Conservation (phyloP, 2,797 vertebrate genomes). For the Adrianichthys oophorus region DNA sequence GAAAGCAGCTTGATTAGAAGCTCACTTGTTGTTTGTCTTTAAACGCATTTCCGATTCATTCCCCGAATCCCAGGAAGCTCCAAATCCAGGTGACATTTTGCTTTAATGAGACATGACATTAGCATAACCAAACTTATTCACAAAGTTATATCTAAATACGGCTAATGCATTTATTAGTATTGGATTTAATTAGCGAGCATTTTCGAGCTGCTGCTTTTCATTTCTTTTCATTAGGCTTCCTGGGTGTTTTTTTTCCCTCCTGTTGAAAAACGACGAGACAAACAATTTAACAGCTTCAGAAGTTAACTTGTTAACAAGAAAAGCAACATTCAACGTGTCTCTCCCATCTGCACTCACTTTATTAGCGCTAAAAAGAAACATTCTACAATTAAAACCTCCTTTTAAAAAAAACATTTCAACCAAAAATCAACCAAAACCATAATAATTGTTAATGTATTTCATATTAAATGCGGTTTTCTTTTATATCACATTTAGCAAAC, state of each 20-base stretch:
- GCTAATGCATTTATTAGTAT: slow-evolving; percentile 73
- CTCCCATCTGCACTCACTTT: slow-evolving; percentile 38
- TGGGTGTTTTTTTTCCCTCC: slow-evolving; percentile 19
- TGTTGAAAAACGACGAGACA: slow-evolving; percentile 42
- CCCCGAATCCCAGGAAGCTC: slow-evolving; percentile 23
- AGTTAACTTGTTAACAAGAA: slow-evolving; percentile 54
- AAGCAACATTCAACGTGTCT: slow-evolving; percentile 23
- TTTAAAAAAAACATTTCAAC: slow-evolving; percentile 33
- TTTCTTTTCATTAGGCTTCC: slow-evolving; percentile 62
- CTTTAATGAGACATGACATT: slow-evolving; percentile 57
- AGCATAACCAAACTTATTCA: slow-evolving; percentile 48
- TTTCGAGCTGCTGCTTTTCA: slow-evolving; percentile 55
- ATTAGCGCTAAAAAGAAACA: slow-evolving; percentile 42
- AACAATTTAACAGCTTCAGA: slow-evolving; percentile 54
- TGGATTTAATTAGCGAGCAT: slow-evolving; percentile 59
- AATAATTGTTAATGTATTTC: no score
- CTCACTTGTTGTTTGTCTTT: slow-evolving; percentile 34
- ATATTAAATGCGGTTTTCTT: no score
- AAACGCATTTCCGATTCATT: slow-evolving; percentile 41
- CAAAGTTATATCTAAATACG: slow-evolving; percentile 52
- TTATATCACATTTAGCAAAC: no score
- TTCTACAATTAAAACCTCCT: slow-evolving; percentile 44
- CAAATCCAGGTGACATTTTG: slow-evolving; percentile 57
- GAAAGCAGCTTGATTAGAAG: slow-evolving; percentile 39
- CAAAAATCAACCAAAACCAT: slow-evolving; percentile 24